Evolutionary conservation across 2,888 invertebrate species (phyloP).

Genomic region (Pheosia gnoma): DNA sequence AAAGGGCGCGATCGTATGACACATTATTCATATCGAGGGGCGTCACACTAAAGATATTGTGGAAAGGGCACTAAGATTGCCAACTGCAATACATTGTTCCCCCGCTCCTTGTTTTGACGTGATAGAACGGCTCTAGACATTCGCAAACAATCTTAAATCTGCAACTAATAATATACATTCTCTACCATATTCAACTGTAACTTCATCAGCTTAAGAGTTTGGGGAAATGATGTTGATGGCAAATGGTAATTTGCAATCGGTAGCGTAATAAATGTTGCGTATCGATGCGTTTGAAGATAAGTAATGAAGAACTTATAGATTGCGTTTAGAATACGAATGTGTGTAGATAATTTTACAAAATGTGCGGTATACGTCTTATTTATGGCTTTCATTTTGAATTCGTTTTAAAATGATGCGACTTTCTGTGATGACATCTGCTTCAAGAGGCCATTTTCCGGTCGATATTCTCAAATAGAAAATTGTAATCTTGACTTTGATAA

Average conservation of each 20-base stretch:
- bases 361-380: conserved; percentile 27
- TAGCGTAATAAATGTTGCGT: conserved; percentile 81
- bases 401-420: conserved; percentile 9
- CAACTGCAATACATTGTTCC: conserved; percentile 79
- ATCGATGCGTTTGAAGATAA: conserved; percentile 83
- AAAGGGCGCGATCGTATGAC: conserved; percentile 78
- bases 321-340: conserved; percentile 67
- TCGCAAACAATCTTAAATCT: conserved; percentile 51
- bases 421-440: neutral
- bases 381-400: conserved; percentile 22
- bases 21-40: conserved; percentile 83
- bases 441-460: neutral
- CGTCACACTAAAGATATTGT: conserved; percentile 81
- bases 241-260: conserved; percentile 45
- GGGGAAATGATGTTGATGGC: conserved; percentile 10
- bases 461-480: neutral
- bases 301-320: conserved; percentile 79
- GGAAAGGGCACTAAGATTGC: conserved; percentile 83
- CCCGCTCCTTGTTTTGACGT: conserved; percentile 81
- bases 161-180: conserved; percentile 13
- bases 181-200: conserved; percentile 17
- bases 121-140: conserved; percentile 77
- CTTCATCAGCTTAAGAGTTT: neutral
- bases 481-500: no score
- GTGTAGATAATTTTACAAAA: conserved; percentile 50